phyloP scores from a whole-genome alignment of 2,113 vertebrate species.

The Pyxicephalus adspersus region DNA sequence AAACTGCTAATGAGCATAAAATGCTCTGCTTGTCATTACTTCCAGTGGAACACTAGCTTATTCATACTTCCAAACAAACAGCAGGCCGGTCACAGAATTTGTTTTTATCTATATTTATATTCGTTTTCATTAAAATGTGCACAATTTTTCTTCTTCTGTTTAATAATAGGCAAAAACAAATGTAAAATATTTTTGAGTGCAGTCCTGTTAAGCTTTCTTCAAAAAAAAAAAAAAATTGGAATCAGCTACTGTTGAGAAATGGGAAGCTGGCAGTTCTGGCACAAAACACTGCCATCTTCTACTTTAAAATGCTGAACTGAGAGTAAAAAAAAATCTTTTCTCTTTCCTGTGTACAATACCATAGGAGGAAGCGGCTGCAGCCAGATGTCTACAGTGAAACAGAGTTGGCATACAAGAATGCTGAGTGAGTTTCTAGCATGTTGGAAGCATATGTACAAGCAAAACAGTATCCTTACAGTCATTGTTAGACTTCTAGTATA shows the following conservation, averaged over 20 bases:
- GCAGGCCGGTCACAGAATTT: too few species aligned
- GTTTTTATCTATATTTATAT: too few species aligned
- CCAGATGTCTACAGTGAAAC: conserved; percentile 42
- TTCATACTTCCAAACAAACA: too few species aligned
- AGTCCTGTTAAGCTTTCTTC: neutral
- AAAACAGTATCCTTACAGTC: conserved; percentile 1
- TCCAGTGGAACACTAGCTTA: too few species aligned
- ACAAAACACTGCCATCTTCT: neutral
- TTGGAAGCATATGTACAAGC: conserved; percentile 28
- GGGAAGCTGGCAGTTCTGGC: conserved; percentile 32
- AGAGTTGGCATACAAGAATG: conserved; percentile 22
- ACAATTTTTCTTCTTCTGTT: neutral
- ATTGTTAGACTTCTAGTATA: neutral
- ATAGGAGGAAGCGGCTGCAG: conserved; percentile 37
- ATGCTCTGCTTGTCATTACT: too few species aligned
- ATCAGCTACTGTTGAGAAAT: conserved; percentile 14
- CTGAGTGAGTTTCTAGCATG: conserved; percentile 19
- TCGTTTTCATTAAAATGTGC: too few species aligned
- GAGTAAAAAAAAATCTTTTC: conserved; percentile 33
- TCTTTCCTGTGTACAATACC: conserved; percentile 49
- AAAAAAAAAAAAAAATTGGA: conserved; percentile 25
- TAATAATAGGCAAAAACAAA: neutral
- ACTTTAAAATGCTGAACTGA: conserved; percentile 28
- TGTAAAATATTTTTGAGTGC: neutral
- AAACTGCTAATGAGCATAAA: too few species aligned